Conservation (phyloP, 2,113 vertebrate species). For the Esox niger region DNA sequence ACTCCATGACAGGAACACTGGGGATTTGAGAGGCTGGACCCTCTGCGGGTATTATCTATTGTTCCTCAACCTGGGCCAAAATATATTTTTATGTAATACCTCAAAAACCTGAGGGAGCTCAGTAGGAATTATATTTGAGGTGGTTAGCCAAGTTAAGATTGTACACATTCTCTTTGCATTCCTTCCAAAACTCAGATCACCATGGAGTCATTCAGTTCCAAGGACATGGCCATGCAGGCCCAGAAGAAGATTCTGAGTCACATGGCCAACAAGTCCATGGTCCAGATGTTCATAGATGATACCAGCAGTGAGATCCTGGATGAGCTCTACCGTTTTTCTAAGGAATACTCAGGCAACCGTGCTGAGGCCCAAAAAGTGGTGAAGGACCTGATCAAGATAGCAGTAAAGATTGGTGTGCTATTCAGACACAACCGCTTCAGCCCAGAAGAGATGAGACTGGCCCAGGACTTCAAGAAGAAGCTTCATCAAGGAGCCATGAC, state of each 20-base stretch:
- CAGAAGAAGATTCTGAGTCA: conserved; percentile 88
- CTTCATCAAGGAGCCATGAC: conserved; percentile 84
- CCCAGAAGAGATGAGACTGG: conserved; percentile 77
- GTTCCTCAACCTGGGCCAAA: conserved; percentile 24
- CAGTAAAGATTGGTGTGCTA: conserved; percentile 83
- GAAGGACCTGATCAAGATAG: conserved; percentile 85
- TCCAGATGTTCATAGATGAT: conserved; percentile 83
- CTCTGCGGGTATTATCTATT: conserved; percentile 18
- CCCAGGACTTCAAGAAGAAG: conserved; percentile 86
- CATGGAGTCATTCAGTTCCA: conserved; percentile 83
- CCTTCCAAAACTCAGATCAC: conserved; percentile 26
- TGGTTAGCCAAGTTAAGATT: too few species aligned
- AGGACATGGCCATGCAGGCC: conserved; percentile 84
- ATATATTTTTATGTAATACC: conserved; percentile 26
- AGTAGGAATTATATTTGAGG: background rate
- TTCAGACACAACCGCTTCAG: conserved; percentile 84
- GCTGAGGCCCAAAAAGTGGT: conserved; percentile 82
- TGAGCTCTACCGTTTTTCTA: conserved; percentile 83
- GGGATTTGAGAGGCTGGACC: conserved; percentile 39
- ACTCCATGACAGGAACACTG: conserved; percentile 34
- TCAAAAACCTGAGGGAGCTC: background rate
- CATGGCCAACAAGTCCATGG: conserved; percentile 85
- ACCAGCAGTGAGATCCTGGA: conserved; percentile 84
- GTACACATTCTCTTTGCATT: background rate
- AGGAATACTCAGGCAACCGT: conserved; percentile 80